Evolutionary conservation across 2,113 vertebrate species (phyloP), one percentile per base, ranked within the genome.

Genomic region (Xyrauchen texanus): DNA sequence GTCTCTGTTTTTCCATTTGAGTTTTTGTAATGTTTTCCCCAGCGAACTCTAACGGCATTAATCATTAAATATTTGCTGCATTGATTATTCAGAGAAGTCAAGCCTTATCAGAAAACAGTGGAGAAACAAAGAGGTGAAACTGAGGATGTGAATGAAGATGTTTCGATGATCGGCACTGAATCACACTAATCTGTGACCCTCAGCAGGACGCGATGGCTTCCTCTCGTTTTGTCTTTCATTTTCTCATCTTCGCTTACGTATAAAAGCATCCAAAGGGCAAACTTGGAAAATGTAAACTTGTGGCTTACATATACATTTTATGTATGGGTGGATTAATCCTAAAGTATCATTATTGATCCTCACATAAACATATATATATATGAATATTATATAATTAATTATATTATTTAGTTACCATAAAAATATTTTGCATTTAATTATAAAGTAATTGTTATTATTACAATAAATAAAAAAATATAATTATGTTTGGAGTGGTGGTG

Each of bases 21-120:
- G 7, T 73, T 74, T 72, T 80, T 21, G 61, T 73, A 68, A 68
- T 84, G 67, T 80, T 81, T 75, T 68, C 51, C 67, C 68, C 79
- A 67, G 44, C 74, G 61, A 67, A 46, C 57, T 77, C 58, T 71
- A 21, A 34, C 44, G 55, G 34, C 82, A 75, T 71, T 62, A 79
- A 78, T 84, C 77, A 78, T 84, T 64, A 82, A 86, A 74, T 86
- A 84, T 86, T 70, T 70, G 46, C 75, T 15, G 57, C 34, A 78
- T 86, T 65, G 84, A 80, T 84, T 80, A 86, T 86, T 81, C 77
- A 86, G 47, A 49, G 8, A 47, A 5, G 12, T 45, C 16, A 11
- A 67, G 15, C 52, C 53, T 78, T 62, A 79, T 70, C 34, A 76
- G 63, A 83, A 21, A 63, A 47, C 45, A 64, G 5, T 16, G 64